phyloP scores from a whole-genome alignment of 1,140 invertebrate species.

The Octopus sinensis region DNA sequence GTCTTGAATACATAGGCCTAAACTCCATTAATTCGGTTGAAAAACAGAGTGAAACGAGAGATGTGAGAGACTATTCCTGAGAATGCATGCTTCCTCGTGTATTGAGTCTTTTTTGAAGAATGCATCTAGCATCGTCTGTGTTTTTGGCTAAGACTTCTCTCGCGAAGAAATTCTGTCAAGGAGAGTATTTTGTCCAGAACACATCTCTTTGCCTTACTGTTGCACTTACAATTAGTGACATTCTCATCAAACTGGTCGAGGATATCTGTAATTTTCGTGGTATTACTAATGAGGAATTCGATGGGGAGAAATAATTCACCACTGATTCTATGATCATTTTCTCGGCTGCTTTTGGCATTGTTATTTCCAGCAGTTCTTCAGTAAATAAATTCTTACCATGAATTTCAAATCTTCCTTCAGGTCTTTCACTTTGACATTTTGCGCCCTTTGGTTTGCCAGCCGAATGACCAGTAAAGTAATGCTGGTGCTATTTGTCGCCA shows the following conservation, averaged over 20 bases:
- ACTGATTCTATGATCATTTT: neutral
- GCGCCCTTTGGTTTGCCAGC: neutral
- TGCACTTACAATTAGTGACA: neutral
- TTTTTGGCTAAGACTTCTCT: neutral
- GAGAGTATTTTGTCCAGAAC: conserved; percentile 1
- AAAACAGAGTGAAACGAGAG: neutral
- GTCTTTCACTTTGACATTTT: conserved; percentile 5
- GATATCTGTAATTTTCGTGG: neutral
- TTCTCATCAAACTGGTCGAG: neutral
- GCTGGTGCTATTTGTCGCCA: neutral
- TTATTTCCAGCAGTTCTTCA: conserved; percentile 1
- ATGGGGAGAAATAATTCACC: neutral
- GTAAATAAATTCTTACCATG: conserved; percentile 5
- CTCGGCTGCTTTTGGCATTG: neutral
- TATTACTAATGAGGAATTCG: conserved; percentile 1
- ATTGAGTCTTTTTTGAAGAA: neutral
- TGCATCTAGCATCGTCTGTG: conserved; percentile 7
- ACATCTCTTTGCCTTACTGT: conserved; percentile 7
- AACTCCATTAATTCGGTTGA: neutral
- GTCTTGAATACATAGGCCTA: conserved; percentile 4
- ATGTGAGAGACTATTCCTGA: neutral
- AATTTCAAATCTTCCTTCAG: neutral
- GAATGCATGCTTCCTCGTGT: neutral
- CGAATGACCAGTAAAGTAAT: neutral
- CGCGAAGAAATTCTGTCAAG: neutral